Evolutionary conservation across 2,797 vertebrate genomes (phyloP).

Genomic region (Diplodus puntazzo): DNA sequence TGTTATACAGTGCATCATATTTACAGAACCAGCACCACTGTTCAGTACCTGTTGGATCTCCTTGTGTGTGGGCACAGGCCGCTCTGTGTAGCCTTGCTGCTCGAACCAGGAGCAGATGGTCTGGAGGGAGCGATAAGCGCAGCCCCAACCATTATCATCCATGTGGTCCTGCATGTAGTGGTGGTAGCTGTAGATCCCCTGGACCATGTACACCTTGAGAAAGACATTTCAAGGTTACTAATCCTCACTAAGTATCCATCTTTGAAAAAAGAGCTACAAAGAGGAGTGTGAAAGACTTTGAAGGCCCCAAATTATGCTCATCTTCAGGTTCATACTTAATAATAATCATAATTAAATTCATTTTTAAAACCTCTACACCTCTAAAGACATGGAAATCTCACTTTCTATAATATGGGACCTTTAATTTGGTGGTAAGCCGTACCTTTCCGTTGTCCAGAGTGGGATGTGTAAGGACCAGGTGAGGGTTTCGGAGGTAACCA

Average conservation of each 20-base stretch:
- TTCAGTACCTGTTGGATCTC: constrained; percentile 92
- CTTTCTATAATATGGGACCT: not conserved
- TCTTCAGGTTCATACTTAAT: no score
- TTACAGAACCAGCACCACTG: constrained; percentile 37
- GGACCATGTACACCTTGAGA: constrained; percentile 88
- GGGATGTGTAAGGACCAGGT: constrained; percentile 88
- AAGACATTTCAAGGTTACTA: not conserved
- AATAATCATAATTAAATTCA: no score
- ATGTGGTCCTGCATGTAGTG: constrained; percentile 96
- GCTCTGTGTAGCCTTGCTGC: constrained; percentile 92
- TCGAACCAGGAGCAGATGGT: constrained; percentile 98
- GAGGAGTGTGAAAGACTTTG: not conserved
- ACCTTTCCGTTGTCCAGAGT: constrained; percentile 89
- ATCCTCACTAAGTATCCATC: not conserved
- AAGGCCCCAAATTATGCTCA: no score
- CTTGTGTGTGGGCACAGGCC: constrained; percentile 90
- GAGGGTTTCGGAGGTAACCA: constrained; percentile 93
- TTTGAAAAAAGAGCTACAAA: not conserved
- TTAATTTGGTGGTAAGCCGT: constrained; percentile 16
- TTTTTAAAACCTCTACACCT: no score
- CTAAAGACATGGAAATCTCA: no score
- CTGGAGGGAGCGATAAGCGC: constrained; percentile 96
- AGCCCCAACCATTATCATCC: constrained; percentile 97
- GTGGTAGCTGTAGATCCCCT: constrained; percentile 93
- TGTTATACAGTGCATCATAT: not conserved